Percentiles rank a stretch among this genome's conserved stretches.
Evolutionary conservation across 2,113 vertebrate genomes (phyloP).

Genomic region (Gymnorhina tibicen): DNA sequence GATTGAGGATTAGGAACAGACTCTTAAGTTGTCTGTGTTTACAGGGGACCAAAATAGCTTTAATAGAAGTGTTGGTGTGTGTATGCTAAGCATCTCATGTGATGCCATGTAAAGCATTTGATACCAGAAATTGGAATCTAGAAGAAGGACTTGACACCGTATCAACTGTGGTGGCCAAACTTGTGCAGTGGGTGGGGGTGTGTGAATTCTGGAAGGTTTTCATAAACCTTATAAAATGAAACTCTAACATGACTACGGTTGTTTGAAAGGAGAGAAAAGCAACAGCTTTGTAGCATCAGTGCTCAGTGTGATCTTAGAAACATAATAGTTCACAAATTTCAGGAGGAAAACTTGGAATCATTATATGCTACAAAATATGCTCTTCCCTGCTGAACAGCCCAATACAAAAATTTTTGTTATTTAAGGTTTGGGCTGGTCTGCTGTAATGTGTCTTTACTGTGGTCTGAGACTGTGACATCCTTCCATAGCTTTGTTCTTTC

Average conservation of each 20-base stretch:
- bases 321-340: neutral
- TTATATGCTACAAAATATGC: neutral
- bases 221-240: neutral
- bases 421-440: neutral
- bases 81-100: neutral
- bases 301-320: neutral
- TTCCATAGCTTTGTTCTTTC: neutral
- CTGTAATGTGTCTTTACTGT: neutral
- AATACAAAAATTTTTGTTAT: neutral
- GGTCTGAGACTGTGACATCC: neutral
- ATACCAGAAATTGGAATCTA: neutral
- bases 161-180: neutral
- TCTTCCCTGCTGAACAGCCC: neutral
- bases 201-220: neutral
- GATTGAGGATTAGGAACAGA: neutral
- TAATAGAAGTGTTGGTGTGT: neutral
- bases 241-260: neutral
- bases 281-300: neutral
- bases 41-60: neutral
- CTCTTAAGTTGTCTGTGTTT: neutral
- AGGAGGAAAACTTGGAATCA: neutral
- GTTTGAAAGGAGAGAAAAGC: neutral
- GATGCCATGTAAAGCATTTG: neutral
- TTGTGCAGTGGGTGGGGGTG: neutral
- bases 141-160: neutral